Conservation (phyloP, 2,888 invertebrate species). For the Napeogenes inachia region DNA sequence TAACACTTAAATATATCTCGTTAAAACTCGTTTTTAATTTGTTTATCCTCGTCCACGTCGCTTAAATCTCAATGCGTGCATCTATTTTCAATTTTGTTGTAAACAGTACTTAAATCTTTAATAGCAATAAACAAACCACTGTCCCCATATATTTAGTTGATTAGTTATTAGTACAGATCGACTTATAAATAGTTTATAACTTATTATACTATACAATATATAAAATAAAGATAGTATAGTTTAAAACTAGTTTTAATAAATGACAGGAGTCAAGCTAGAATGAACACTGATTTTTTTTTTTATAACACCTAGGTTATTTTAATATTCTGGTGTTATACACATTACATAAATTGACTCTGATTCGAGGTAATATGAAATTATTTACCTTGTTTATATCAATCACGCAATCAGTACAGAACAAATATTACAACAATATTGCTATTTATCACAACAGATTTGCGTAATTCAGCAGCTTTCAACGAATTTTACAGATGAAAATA, state of each 20-base stretch:
- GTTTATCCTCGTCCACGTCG: slow-evolving; percentile 12
- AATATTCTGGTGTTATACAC: too few species aligned
- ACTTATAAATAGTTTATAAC: too few species aligned
- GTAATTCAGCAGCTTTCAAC: slow-evolving; percentile 27
- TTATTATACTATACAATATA: too few species aligned
- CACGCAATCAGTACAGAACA: slow-evolving; percentile 12
- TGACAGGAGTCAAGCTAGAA: too few species aligned
- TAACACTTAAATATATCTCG: slow-evolving; percentile 12
- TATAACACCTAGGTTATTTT: too few species aligned
- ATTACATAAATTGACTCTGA: too few species aligned
- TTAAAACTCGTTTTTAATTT: slow-evolving; percentile 14
- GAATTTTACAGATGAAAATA: slow-evolving; percentile 33
- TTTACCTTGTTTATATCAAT: slow-evolving; percentile 15
- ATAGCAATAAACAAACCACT: too few species aligned
- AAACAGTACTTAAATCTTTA: slow-evolving; percentile 9
- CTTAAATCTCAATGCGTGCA: slow-evolving; percentile 17
- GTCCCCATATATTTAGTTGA: too few species aligned
- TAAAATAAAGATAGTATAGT: too few species aligned
- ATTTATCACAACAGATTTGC: slow-evolving; percentile 27
- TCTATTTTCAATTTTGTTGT: slow-evolving; percentile 20
- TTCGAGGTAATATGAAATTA: slow-evolving; percentile 13
- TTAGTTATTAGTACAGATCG: too few species aligned
- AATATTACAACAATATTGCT: slow-evolving; percentile 19
- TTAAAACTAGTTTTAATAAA: too few species aligned
- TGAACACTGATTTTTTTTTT: too few species aligned